These are phyloP conservation scores for Sturnira hondurensis DNA, from an alignment of 2,113 vertebrate genomes.

Conservation along the genomic window DNA sequence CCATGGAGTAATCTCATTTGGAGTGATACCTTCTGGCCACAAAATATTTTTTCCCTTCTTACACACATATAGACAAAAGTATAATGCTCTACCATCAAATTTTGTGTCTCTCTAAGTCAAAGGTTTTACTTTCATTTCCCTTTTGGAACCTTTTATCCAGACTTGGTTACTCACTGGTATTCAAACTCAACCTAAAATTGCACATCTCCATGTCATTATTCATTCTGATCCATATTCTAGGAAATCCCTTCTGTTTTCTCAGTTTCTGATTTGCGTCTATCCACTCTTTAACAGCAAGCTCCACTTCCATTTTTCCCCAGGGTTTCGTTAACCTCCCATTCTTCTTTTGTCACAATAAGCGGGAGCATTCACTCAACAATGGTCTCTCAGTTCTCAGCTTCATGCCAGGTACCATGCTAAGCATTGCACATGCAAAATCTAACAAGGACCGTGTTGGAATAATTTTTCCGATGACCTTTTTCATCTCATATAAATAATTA, in stretches of 20 bases:
- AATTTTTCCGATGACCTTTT: not conserved
- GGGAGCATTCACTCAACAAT: not conserved
- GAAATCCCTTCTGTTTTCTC: not conserved
- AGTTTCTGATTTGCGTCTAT: not conserved
- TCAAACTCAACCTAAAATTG: not conserved
- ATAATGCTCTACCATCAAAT: not conserved
- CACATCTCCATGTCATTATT: not conserved
- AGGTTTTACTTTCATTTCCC: not conserved
- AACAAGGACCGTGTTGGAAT: not conserved
- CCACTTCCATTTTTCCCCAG: not conserved
- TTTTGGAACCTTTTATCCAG: not conserved
- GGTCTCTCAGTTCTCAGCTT: not conserved
- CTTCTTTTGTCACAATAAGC: not conserved
- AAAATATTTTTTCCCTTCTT: not conserved
- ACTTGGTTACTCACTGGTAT: not conserved
- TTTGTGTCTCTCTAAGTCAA: not conserved
- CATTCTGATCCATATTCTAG: not conserved
- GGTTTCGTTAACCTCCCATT: not conserved
- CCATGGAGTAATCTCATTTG: not conserved
- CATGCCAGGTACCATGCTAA: not conserved
- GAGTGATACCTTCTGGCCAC: not conserved
- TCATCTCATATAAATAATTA: not conserved
- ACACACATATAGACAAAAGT: not conserved
- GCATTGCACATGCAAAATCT: not conserved
- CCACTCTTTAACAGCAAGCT: not conserved